Evolutionary conservation across 1,140 invertebrate species (phyloP), one percentile per base, ranked within the genome.

Genomic region (Pseudobourletiella spinata): DNA sequence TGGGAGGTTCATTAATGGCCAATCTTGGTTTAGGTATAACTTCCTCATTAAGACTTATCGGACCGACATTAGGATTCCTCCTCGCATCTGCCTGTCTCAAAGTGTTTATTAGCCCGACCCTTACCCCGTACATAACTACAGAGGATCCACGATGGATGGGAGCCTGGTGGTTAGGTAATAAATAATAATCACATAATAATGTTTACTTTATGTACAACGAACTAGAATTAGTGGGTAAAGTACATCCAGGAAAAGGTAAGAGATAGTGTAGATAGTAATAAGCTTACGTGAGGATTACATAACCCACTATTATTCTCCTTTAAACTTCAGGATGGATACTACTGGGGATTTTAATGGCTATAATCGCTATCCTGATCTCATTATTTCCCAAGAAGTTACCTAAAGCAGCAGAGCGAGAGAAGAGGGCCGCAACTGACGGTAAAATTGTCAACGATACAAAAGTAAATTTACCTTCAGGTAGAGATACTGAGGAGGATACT

Each of bases 71-170:
- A 39, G 86, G 86, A 14, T 87, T 84, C 69, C 80, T 82, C 0
- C 65, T 87, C 22, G 84, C 85, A 1, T 86, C 85, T 4, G 79
- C 84, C 59, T 82, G 82, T 29, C 73, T 87, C 1, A 84, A 84
- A 63, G 73, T 85, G 35, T 87, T 86, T 66, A 84, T 87, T 25
- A 83, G 82, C 16, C 84, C 85, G 1, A 78, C 78, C 11, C 70
- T 87, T 51, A 85, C 81, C 42, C 85, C 86, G 1, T 82, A 80
- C 1, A 86, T 87, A 42, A 79, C 76, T 15, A 83, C 78, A 32
- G 77, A 81, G 66, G 85, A 88, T 76, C 85, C 85, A 1, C 77
- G 85, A 63, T 88, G 86, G 86, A 71, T 87, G 20, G 86, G 86
- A 1, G 86, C 86, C 14, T 88, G 86, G 86, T 88, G 86, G 86